Evolutionary conservation across 2,113 vertebrate species (phyloP).

Genomic region (Carollia perspicillata): DNA sequence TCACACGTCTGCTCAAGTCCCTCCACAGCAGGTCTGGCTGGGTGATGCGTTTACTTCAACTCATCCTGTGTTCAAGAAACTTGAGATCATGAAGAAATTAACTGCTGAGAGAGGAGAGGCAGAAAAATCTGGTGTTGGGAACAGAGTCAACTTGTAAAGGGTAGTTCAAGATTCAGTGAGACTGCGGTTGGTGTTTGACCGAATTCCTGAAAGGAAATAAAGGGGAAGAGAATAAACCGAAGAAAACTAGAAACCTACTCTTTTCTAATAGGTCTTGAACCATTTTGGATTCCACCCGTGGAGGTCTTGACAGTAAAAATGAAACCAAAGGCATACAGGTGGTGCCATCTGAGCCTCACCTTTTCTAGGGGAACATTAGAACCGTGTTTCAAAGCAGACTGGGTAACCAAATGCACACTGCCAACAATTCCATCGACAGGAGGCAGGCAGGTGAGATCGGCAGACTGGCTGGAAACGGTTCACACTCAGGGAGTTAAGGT

Average conservation of each 20-base stretch:
- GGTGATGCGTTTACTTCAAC: background rate
- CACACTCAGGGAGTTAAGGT: background rate
- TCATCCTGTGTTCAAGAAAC: background rate
- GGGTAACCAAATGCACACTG: background rate
- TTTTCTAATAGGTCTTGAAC: background rate
- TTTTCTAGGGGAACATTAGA: background rate
- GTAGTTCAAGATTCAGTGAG: background rate
- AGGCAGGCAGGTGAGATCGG: background rate
- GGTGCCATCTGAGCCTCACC: background rate
- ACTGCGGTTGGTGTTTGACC: background rate
- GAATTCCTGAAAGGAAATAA: slow-evolving; percentile 9
- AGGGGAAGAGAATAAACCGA: background rate
- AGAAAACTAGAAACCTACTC: background rate
- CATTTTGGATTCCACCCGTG: background rate
- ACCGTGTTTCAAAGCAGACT: background rate
- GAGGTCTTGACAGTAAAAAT: background rate
- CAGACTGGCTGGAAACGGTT: background rate
- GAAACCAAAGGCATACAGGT: background rate
- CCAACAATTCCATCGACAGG: background rate
- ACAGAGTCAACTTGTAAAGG: background rate
- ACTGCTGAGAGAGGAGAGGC: background rate
- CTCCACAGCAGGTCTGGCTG: background rate
- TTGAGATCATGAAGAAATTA: background rate
- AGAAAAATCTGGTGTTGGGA: background rate
- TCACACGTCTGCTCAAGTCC: background rate